phyloP scores from a whole-genome alignment of 2,888 invertebrate species.

The Xestia rhomboidea region DNA sequence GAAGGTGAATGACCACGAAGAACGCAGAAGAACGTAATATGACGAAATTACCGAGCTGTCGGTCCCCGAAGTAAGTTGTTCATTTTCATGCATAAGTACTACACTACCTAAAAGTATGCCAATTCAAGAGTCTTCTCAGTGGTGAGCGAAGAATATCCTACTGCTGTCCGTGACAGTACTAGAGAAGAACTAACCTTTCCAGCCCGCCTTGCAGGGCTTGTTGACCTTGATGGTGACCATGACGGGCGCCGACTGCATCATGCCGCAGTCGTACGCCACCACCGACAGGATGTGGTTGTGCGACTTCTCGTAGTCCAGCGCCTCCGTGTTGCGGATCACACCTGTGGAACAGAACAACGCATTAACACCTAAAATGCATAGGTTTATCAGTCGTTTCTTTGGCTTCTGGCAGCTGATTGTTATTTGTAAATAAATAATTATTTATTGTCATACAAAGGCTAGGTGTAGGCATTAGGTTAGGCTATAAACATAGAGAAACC shows the following conservation, averaged over 20 bases:
- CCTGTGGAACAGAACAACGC: conserved; percentile 78
- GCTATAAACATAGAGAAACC: not conserved
- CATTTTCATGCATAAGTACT: not conserved
- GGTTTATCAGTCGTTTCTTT: not conserved
- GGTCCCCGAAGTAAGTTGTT: not conserved
- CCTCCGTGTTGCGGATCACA: conserved; percentile 98
- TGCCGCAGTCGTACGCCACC: conserved; percentile 99
- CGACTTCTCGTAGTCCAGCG: conserved; percentile 97
- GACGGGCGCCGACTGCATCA: conserved; percentile 97
- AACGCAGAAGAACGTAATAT: not conserved
- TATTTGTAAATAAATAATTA: not conserved
- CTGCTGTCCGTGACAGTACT: not conserved
- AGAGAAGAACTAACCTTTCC: conserved; percentile 91
- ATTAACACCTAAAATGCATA: not conserved
- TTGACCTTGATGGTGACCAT: conserved; percentile 99
- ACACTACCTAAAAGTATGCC: not conserved
- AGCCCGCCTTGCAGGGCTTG: conserved; percentile 94
- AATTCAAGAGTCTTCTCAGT: not conserved
- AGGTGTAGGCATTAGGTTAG: too few relatives aligned
- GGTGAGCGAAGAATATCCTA: not conserved
- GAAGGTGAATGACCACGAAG: not conserved
- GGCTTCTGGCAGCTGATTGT: not conserved
- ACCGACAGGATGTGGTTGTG: conserved; percentile 99
- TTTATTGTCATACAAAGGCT: not conserved
- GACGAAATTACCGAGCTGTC: not conserved